Evolutionary conservation across 2,888 invertebrate genomes (phyloP), one percentile per base, ranked within the genome.

Genomic region (Drosophila fungiperda): DNA sequence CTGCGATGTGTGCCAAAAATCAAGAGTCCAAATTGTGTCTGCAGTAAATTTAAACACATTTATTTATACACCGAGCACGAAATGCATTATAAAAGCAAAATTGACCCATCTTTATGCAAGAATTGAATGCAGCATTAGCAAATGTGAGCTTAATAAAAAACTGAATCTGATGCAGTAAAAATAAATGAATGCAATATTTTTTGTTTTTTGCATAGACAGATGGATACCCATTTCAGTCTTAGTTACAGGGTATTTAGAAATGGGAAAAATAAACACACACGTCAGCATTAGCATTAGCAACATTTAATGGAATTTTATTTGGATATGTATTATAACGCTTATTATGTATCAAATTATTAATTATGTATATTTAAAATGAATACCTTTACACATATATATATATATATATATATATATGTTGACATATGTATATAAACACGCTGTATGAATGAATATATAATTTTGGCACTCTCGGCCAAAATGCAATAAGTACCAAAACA

Each of bases 391-490:
- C 48, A 64, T 29, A 42, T 26, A 38, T 12, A 5, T 29, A 38
- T 29, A 48, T 55, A 23, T 5, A 20, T 11, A 32, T 26, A 12
- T 50, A n/a, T 48, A 36, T 7, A 35, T 52, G 26, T 26, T 26
- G 26, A 9, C 3, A 26, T 59, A 42, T 32, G 52, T 35, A 26
- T 33, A 20, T 50, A 36, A 38, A 35, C 48, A 12, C 12, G 29
- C 32, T n/a, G 80, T 78, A 79, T 79, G 79, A 79, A 79, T 79
- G 79, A 79, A 80, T 79, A 71, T 78, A 71, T 79, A 71, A 65
- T 65, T 61, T 79, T 78, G 77, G 75, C 77, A 79, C 48, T 48
- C n/a, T 36, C 33, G 42, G 57, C 40, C 58, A 42, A 78, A 68
- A 63, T 35, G 36, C 36, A 38, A 72, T 68, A 59, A 59, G 42